Percentiles rank a stretch among this genome's conserved stretches.
phyloP scores from a whole-genome alignment of 2,113 vertebrate species.

The Notechis scutatus region DNA sequence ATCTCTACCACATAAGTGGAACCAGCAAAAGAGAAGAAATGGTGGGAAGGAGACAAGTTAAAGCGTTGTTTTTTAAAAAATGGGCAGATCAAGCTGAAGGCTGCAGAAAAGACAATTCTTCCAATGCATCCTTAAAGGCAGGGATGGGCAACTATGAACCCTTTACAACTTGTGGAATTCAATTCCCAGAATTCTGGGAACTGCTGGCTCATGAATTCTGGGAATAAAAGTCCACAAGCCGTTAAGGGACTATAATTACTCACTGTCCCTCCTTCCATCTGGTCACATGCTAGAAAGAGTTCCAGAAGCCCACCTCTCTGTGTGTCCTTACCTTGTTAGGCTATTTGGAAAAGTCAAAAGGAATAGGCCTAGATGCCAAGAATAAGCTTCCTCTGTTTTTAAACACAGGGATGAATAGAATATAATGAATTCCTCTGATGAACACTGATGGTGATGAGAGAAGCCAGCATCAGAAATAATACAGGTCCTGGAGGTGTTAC shows the following conservation, averaged over 20 bases:
- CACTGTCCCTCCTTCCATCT: background rate
- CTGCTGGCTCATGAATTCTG: background rate
- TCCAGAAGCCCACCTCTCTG: background rate
- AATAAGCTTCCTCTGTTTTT: background rate
- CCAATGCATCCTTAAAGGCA: background rate
- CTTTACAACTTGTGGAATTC: background rate
- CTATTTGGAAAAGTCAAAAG: background rate
- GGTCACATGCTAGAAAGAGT: background rate
- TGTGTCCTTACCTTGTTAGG: background rate
- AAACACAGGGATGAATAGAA: background rate
- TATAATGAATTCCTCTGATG: slow-evolving; percentile 24
- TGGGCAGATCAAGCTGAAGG: background rate
- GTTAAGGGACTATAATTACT: background rate
- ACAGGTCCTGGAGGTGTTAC: background rate
- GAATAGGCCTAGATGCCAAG: background rate
- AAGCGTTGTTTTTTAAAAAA: background rate
- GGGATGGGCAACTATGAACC: background rate
- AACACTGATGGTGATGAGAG: slow-evolving; percentile 14
- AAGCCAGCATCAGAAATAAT: slow-evolving; percentile 11
- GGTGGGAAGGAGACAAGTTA: background rate
- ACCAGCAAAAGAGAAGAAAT: background rate
- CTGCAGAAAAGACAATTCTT: background rate
- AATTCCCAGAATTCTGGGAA: background rate
- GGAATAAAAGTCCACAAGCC: background rate
- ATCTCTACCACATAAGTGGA: background rate